phyloP scores from a whole-genome alignment of 2,797 vertebrate genomes.

The Sebastes melanostomus region DNA sequence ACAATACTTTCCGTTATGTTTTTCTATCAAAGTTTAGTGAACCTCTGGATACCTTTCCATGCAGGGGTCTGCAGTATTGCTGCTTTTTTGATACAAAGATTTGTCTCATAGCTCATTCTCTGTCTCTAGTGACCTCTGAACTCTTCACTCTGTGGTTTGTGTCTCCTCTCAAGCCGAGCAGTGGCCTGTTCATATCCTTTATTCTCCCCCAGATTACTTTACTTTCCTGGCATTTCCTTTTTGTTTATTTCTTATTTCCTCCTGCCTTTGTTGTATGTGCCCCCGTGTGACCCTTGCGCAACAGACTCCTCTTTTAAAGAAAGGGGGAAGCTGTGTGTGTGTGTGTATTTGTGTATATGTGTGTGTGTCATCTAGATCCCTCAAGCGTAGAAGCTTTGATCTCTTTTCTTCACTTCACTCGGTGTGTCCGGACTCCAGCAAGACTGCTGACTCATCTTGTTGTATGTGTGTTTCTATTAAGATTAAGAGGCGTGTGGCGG shows the following conservation, averaged over 20 bases:
- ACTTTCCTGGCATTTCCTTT: constrained; percentile 65
- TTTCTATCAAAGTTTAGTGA: constrained; percentile 15
- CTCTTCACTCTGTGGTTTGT: constrained; percentile 32
- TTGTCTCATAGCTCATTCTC: constrained; percentile 31
- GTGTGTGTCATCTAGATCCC: constrained; percentile 40
- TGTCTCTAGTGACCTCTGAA: constrained; percentile 49
- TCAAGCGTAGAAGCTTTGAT: constrained; percentile 65
- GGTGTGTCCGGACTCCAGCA: constrained; percentile 33
- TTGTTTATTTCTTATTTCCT: constrained; percentile 70
- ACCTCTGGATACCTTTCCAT: background rate
- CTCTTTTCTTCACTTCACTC: constrained; percentile 38
- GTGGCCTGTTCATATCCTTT: constrained; percentile 48
- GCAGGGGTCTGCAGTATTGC: background rate
- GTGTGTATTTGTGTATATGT: background rate
- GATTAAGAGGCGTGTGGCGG: constrained; percentile 1
- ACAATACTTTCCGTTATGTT: background rate
- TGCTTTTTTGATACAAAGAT: constrained; percentile 15
- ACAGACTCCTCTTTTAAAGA: constrained; percentile 49
- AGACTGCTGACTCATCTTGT: constrained; percentile 58
- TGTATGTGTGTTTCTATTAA: constrained; percentile 1
- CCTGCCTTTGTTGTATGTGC: constrained; percentile 69
- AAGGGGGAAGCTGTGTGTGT: background rate
- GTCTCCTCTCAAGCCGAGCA: constrained; percentile 50
- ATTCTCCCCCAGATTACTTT: constrained; percentile 60
- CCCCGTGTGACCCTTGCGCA: constrained; percentile 54